Percentiles rank a stretch among this genome's conserved stretches.
Evolutionary conservation across 2,888 invertebrate genomes (phyloP).

Genomic region (Scaptomyza caliginosa): DNA sequence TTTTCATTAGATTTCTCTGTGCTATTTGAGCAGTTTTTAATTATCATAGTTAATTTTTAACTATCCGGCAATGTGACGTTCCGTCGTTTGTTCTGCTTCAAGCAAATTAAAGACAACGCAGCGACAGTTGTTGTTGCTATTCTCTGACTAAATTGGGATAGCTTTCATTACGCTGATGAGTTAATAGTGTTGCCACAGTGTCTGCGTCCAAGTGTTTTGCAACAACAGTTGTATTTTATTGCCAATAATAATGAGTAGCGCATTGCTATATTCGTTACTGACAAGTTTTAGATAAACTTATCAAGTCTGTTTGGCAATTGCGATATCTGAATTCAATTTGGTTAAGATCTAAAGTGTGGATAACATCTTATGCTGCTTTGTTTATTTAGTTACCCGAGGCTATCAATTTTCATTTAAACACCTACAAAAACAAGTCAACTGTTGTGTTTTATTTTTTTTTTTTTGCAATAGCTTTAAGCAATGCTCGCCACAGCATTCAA

Average conservation of each 20-base stretch:
- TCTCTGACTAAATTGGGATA: conserved; percentile 25
- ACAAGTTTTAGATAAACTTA: not conserved
- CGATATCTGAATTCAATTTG: not conserved
- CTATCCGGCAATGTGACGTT: conserved; percentile 63
- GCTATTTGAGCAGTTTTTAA: conserved; percentile 49
- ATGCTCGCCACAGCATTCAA: conserved; percentile 33
- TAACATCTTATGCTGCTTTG: not conserved
- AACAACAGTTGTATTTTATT: conserved; percentile 44
- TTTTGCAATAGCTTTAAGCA: conserved; percentile 34
- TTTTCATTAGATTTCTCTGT: conserved; percentile 26
- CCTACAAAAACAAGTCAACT: conserved; percentile 31
- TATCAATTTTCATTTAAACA: conserved; percentile 9
- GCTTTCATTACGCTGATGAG: conserved; percentile 73
- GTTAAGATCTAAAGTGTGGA: not conserved
- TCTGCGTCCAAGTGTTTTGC: conserved; percentile 21
- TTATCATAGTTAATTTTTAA: conserved; percentile 58
- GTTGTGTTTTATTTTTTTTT: conserved; percentile 7
- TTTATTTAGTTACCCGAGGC: not conserved
- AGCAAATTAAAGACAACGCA: conserved; percentile 56
- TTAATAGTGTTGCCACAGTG: conserved; percentile 68
- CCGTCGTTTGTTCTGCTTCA: conserved; percentile 7
- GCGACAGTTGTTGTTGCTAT: conserved; percentile 20
- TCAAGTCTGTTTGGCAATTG: not conserved
- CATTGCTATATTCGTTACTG: not conserved
- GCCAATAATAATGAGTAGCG: conserved; percentile 15